A percentile compares a stretch with the other conserved stretches of the same genome.
phyloP scores from a whole-genome alignment of 2,797 vertebrate genomes.

The Phalloptychus januarius region DNA sequence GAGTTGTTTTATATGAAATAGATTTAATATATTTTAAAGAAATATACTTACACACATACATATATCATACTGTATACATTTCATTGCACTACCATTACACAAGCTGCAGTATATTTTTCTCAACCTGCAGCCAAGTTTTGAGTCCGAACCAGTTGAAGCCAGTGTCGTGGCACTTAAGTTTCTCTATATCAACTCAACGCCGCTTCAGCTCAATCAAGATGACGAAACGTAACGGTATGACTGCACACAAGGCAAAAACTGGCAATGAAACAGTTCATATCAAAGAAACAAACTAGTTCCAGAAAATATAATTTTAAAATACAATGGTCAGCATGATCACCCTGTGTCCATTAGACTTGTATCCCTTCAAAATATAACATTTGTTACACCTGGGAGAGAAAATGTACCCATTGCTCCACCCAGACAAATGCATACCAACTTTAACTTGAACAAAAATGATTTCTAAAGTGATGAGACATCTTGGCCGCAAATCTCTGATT shows the following conservation, averaged over 20 bases:
- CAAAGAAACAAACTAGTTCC: conserved; percentile 3
- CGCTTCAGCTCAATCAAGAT: conserved; percentile 7
- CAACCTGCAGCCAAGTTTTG: conserved; percentile 26
- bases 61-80: conserved; percentile 65
- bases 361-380: conserved; percentile 17
- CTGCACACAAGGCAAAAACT: background rate
- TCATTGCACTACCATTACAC: conserved; percentile 71
- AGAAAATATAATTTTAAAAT: background rate
- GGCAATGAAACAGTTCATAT: background rate
- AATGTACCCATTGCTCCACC: conserved; percentile 2
- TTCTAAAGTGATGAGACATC: conserved; percentile 28
- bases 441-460: conserved; percentile 24
- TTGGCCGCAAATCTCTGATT: conserved; percentile 39
- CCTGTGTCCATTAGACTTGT: conserved; percentile 7
- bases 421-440: conserved; percentile 16
- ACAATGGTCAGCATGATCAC: conserved; percentile 7
- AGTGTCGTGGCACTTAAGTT: conserved; percentile 18
- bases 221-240: conserved; percentile 7
- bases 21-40: conserved; percentile 75
- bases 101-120: conserved; percentile 61
- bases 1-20: conserved; percentile 70
- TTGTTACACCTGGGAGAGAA: conserved; percentile 6
- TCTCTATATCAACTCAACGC: conserved; percentile 12
- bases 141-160: conserved; percentile 29
- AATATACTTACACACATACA: conserved; percentile 69